Base-by-base conservation (phyloP, 1,140 invertebrate species). In the Kradibia gibbosae region DNA sequence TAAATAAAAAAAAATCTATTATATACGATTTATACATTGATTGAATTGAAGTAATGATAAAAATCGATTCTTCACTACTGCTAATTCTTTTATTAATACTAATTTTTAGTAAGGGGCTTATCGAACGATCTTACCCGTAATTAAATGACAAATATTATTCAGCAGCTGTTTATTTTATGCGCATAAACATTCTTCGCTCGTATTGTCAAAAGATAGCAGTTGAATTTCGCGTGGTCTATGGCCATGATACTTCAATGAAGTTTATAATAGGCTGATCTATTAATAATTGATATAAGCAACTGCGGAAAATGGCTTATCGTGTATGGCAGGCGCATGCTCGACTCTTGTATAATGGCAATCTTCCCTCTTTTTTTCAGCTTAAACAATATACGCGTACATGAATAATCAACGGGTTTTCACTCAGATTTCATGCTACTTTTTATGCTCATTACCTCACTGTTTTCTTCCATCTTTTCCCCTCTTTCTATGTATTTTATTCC, bases 71-170 rank as follows among this genome's bases (percentile, higher is more conserved):
- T 45, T 45, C 13, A 45, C 42, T 45, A 45, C 42, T n/a, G 42
- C 42, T 45, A 45, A 45, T 45, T 45, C 42, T n/a, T n/a, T n/a
- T n/a, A n/a, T n/a, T n/a, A n/a, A n/a, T n/a, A n/a, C n/a, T n/a
- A n/a, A n/a, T n/a, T n/a, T n/a, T n/a, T n/a, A n/a, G n/a, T n/a
- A n/a, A n/a, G n/a, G n/a, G n/a, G n/a, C n/a, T 20, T 1, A 31
- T 15, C 36, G 48, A 45, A 45, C 42, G 76, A 45, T 28, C 11
- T 13, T 17, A 28, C n/a, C 0, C 62, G 71, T 34, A 15, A 71
- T 62, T 10, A 39, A 74, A 77, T 48, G 50, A 73, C 75, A 78
- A 83, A 81, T 74, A 85, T 85, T 83, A 78, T 83, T 81, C 80
- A 74, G 57, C 60, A 70, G 42, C 55, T 75, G 73, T 3, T n/a